Evolutionary conservation across 2,797 vertebrate species (phyloP).

Genomic region (Sternarchorhynchus goeldii): DNA sequence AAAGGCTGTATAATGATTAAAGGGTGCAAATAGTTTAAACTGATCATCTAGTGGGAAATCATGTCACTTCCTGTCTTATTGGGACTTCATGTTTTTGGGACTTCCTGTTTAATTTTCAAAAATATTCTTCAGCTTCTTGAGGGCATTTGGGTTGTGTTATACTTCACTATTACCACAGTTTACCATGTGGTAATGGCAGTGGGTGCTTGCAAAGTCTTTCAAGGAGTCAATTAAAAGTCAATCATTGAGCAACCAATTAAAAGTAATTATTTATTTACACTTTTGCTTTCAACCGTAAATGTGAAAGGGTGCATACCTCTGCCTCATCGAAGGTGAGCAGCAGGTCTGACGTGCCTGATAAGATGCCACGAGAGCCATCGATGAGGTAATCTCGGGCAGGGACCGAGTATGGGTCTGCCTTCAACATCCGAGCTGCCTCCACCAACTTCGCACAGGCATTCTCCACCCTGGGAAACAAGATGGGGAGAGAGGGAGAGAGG

Average conservation of each 20-base stretch:
- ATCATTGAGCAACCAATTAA: not conserved
- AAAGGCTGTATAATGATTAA: not conserved
- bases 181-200: not conserved
- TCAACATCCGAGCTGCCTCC: conserved; percentile 95
- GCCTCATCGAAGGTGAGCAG: conserved; percentile 97
- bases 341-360: conserved; percentile 96
- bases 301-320: conserved; percentile 76
- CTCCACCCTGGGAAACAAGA: conserved; percentile 85
- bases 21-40: not conserved
- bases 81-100: too few species aligned
- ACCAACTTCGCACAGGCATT: conserved; percentile 94
- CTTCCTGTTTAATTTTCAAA: not conserved
- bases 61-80: too few species aligned
- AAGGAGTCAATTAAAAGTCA: not conserved
- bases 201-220: not conserved
- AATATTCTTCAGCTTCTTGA: not conserved
- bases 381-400: conserved; percentile 97
- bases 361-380: conserved; percentile 97
- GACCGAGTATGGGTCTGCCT: conserved; percentile 94
- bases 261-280: not conserved
- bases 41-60: not conserved
- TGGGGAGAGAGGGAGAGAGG: not conserved
- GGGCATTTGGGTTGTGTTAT: not conserved
- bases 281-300: not conserved
- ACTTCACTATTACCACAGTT: not conserved